A percentile compares a stretch with the other conserved stretches of the same genome.
phyloP scores from a whole-genome alignment of 2,888 invertebrate species.

The Archaeoteleia sp. region DNA sequence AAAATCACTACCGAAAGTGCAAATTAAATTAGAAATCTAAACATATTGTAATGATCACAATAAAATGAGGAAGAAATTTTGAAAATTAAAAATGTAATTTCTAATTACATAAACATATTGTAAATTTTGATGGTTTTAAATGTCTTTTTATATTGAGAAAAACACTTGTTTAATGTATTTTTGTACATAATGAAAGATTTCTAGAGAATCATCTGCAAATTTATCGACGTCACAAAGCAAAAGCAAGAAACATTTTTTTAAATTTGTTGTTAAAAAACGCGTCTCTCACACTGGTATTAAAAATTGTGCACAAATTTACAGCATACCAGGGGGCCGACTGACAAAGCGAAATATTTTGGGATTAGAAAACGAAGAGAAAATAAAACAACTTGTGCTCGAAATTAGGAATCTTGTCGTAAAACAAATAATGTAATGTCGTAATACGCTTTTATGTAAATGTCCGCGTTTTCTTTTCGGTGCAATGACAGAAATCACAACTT shows the following conservation, averaged over 20 bases:
- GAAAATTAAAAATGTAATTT: no score
- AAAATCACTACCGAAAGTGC: no score
- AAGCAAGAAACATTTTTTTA: slow-evolving; percentile 29
- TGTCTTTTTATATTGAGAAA: not conserved
- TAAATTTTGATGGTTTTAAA: not conserved
- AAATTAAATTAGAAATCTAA: no score
- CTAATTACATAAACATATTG: no score
- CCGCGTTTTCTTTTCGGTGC: slow-evolving; percentile 29
- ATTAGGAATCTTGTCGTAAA: slow-evolving; percentile 64
- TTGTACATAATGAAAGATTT: not conserved
- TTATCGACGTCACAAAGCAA: slow-evolving; percentile 42
- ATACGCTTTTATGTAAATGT: not conserved
- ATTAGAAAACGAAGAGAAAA: slow-evolving; percentile 36
- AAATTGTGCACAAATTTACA: slow-evolving; percentile 48
- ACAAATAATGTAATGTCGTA: not conserved
- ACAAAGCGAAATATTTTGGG: slow-evolving; percentile 49
- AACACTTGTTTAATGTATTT: no score
- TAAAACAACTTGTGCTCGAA: slow-evolving; percentile 69
- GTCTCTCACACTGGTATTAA: slow-evolving; percentile 44
- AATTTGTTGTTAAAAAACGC: no score
- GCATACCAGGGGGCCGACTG: slow-evolving; percentile 37
- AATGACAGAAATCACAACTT: slow-evolving; percentile 56
- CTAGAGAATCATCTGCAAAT: slow-evolving; percentile 38
- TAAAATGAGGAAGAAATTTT: no score
- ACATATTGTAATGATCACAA: no score